A percentile compares a stretch with the other conserved stretches of the same genome.
Conservation (phyloP, 2,888 invertebrate species). For the Drosophila meridiana region DNA sequence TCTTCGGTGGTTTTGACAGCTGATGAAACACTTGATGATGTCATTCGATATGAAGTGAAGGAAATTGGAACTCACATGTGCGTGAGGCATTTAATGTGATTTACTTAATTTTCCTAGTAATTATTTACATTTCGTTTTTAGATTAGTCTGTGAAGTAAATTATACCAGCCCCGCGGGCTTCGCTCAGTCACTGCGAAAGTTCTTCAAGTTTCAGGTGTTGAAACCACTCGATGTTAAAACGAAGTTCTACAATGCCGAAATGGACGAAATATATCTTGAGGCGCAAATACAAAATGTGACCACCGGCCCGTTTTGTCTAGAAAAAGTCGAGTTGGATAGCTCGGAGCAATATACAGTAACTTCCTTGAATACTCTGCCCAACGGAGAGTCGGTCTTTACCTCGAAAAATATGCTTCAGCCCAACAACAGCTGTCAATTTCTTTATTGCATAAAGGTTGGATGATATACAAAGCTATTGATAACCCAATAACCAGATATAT, state of each 20-base stretch:
- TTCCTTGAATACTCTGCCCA: conserved; percentile 89
- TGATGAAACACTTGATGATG: conserved; percentile 95
- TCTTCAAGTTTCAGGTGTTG: conserved; percentile 98
- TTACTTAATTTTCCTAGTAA: too few relatives aligned
- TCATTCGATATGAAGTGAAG: conserved; percentile 99
- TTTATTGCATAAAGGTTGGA: conserved; percentile 93
- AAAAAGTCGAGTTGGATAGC: conserved; percentile 97
- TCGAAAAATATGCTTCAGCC: conserved; percentile 93
- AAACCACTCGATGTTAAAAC: conserved; percentile 99
- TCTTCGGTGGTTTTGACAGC: conserved; percentile 88
- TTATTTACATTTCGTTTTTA: conserved; percentile 77
- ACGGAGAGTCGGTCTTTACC: conserved; percentile 91
- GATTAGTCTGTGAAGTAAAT: conserved; percentile 97
- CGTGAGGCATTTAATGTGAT: conserved; percentile 57
- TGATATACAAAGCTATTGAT: not conserved
- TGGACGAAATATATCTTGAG: conserved; percentile 90
- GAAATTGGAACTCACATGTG: conserved; percentile 99
- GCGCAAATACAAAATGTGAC: conserved; percentile 97
- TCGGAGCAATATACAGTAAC: conserved; percentile 94
- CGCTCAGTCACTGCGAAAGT: conserved; percentile 95
- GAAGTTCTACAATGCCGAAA: conserved; percentile 97
- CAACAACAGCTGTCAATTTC: conserved; percentile 96
- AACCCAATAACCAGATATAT: not conserved
- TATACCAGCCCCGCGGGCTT: conserved; percentile 92
- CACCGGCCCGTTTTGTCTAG: conserved; percentile 95